These are phyloP conservation scores for Silurus lanzhouensis DNA, from an alignment of 2,797 vertebrate species.

Conservation along the genomic window DNA sequence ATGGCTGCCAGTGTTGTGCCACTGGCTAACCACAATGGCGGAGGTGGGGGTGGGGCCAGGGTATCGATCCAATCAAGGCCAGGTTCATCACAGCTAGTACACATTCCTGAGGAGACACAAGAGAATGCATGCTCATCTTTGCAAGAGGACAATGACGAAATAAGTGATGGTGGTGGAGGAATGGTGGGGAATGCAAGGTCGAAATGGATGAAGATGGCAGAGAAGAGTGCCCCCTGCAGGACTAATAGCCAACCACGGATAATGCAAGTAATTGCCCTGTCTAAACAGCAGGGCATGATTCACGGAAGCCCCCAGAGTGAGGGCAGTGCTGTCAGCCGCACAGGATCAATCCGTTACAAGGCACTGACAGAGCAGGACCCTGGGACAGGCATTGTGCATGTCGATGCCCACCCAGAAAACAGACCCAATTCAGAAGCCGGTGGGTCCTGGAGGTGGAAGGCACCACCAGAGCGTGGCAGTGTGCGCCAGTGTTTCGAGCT, in stretches of 20 bases:
- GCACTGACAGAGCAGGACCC: constrained; percentile 84
- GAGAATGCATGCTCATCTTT: constrained; percentile 83
- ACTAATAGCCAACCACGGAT: constrained; percentile 87
- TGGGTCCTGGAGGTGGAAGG: constrained; percentile 96
- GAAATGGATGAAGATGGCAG: constrained; percentile 92
- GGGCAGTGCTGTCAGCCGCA: constrained; percentile 79
- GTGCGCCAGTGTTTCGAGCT: constrained; percentile 91
- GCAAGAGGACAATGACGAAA: constrained; percentile 68
- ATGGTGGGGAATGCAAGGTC: constrained; percentile 67
- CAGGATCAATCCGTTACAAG: constrained; percentile 84
- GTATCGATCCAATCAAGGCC: constrained; percentile 93
- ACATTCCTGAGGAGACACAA: constrained; percentile 96
- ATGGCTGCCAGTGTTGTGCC: constrained; percentile 68
- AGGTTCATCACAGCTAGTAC: constrained; percentile 94
- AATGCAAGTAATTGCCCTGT: constrained; percentile 98
- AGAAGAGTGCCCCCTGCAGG: constrained; percentile 79
- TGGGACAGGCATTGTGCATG: constrained; percentile 77
- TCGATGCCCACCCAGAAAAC: constrained; percentile 93
- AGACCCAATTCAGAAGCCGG: constrained; percentile 87
- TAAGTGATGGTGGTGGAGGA: constrained; percentile 80
- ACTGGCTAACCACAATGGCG: constrained; percentile 72
- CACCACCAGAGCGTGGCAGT: constrained; percentile 81
- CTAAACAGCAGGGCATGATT: constrained; percentile 95
- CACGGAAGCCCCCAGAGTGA: constrained; percentile 92
- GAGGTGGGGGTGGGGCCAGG: constrained; percentile 66